A percentile compares a stretch with the other conserved stretches of the same genome.
Evolutionary conservation across 2,113 vertebrate genomes (phyloP).

Genomic region (Phylloscopus trochilus): DNA sequence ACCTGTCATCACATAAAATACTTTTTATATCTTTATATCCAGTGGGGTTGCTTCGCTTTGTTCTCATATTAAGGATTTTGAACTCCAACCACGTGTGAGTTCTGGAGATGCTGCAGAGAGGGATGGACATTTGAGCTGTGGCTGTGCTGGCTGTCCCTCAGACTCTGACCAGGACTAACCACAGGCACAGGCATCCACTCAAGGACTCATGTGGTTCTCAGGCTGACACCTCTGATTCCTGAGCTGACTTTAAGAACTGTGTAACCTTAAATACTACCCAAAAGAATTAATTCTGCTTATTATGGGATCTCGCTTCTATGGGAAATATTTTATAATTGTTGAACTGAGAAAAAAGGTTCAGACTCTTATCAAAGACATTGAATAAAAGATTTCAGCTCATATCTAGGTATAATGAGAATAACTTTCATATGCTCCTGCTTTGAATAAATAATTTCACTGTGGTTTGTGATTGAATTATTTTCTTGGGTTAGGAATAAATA

Average conservation of each 20-base stretch:
- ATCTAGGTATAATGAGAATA: background rate
- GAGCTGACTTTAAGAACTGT: background rate
- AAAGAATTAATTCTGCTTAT: background rate
- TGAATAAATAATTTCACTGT: background rate
- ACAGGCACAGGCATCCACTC: background rate
- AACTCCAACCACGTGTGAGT: background rate
- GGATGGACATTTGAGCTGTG: background rate
- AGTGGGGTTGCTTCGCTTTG: background rate
- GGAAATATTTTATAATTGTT: background rate
- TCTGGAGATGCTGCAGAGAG: background rate
- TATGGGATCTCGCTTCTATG: background rate
- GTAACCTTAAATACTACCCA: background rate
- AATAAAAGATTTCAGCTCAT: background rate
- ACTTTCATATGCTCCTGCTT: background rate
- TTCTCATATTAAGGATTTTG: background rate
- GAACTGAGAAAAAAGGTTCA: background rate
- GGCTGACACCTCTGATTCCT: background rate
- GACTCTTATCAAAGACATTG: background rate
- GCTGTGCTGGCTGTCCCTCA: background rate
- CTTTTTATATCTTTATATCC: background rate
- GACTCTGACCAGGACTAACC: background rate
- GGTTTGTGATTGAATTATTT: background rate
- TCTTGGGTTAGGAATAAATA: background rate
- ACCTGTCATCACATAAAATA: background rate
- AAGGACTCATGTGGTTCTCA: background rate